A percentile compares a stretch with the other conserved stretches of the same genome.
Evolutionary conservation across 2,113 vertebrate genomes (phyloP).

Genomic region (Brachypodius melanocephalos): DNA sequence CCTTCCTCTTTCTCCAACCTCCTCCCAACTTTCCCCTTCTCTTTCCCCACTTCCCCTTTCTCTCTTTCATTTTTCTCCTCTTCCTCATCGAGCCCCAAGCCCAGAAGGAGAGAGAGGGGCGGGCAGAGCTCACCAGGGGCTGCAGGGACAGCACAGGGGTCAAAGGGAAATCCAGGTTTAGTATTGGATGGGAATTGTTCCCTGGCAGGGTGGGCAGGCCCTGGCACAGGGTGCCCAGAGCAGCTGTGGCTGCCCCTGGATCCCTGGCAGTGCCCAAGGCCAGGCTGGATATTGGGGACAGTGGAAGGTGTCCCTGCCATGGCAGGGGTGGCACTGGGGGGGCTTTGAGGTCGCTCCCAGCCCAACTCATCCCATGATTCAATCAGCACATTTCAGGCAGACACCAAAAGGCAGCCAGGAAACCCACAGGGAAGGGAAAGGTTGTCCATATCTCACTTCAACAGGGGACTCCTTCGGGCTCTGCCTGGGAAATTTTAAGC

Average conservation of each 20-base stretch:
- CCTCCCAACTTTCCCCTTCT: too few species aligned
- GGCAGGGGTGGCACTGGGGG: not conserved
- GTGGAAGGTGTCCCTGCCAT: not conserved
- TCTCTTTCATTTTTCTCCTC: not conserved
- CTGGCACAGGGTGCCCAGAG: not conserved
- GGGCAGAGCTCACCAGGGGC: rapidly evolving
- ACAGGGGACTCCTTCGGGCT: not conserved
- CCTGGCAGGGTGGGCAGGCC: not conserved
- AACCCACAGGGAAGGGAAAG: not conserved
- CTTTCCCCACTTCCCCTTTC: not conserved
- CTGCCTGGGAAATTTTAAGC: not conserved
- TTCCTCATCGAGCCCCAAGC: not conserved
- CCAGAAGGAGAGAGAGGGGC: not conserved
- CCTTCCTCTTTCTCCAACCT: not conserved
- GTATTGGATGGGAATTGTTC: rapidly evolving
- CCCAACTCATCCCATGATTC: not conserved
- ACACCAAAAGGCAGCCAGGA: not conserved
- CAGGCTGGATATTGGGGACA: not conserved
- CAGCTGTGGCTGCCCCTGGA: not conserved
- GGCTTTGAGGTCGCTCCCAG: rapidly evolving
- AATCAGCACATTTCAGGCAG: not conserved
- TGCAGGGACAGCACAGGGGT: not conserved
- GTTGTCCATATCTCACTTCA: not conserved
- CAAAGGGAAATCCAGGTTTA: rapidly evolving
- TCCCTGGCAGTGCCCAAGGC: not conserved